Conservation (phyloP, 2,113 vertebrate species). For the Cyphomyrus discorhynchus region DNA sequence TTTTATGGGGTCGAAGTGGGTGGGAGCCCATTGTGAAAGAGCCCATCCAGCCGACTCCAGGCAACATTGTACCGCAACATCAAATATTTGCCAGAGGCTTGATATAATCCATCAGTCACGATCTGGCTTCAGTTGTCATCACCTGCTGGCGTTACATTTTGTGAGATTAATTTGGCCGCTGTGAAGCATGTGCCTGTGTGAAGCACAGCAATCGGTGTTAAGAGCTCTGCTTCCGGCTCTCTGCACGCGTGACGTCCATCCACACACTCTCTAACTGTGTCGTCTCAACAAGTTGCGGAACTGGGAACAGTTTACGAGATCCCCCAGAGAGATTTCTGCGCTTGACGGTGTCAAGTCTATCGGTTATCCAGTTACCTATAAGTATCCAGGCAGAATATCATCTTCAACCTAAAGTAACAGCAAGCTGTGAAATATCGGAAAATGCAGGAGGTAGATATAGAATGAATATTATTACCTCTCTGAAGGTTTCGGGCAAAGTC, state of each 20-base stretch:
- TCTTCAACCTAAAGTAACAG: neutral
- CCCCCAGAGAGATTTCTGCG: neutral
- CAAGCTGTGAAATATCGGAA: neutral
- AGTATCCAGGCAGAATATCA: neutral
- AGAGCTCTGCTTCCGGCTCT: neutral
- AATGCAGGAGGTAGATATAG: neutral
- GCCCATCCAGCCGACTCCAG: neutral
- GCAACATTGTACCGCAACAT: neutral
- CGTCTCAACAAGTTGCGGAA: neutral
- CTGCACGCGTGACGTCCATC: neutral
- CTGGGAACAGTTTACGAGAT: neutral
- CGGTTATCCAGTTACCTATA: neutral
- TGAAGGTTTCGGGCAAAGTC: neutral
- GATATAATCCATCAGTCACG: neutral
- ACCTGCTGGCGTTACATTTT: neutral
- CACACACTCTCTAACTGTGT: neutral
- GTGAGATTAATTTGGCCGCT: neutral
- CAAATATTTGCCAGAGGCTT: neutral
- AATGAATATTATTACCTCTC: neutral
- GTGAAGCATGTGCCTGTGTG: neutral
- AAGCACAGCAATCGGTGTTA: neutral
- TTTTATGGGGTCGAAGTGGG: neutral
- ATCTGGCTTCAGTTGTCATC: neutral
- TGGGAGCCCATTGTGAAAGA: neutral
- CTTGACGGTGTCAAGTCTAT: neutral